A percentile compares a stretch with the other conserved stretches of the same genome.
Evolutionary conservation across 2,113 vertebrate genomes (phyloP).

Genomic region (Triplophysa rosa): DNA sequence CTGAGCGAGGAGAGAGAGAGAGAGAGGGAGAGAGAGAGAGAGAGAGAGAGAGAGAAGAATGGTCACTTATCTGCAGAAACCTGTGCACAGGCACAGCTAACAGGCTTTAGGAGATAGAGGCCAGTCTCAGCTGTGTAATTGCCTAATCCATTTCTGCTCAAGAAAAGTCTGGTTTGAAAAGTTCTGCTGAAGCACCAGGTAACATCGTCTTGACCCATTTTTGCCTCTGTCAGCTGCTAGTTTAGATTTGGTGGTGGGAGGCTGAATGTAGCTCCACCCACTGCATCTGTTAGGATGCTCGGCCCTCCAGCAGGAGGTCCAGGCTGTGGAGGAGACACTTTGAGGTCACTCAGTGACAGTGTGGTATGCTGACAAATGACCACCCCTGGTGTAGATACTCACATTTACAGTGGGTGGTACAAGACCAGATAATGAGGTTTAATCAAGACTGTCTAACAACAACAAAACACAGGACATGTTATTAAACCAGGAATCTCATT

Average conservation of each 20-base stretch:
- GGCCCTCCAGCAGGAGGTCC: slow-evolving; percentile 12
- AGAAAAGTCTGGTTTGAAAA: slow-evolving; percentile 32
- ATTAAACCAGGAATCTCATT: background rate
- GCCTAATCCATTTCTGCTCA: slow-evolving; percentile 41
- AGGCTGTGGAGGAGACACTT: slow-evolving; percentile 37
- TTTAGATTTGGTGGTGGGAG: slow-evolving; percentile 1
- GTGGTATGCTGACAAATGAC: slow-evolving; percentile 26
- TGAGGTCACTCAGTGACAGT: slow-evolving; percentile 35
- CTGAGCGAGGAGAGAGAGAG: slow-evolving; percentile 17
- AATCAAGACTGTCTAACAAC: background rate
- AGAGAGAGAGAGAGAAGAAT: slow-evolving; percentile 35
- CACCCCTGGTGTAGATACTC: slow-evolving; percentile 5
- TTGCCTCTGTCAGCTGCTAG: slow-evolving; percentile 26
- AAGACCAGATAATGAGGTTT: background rate
- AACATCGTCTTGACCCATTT: slow-evolving; percentile 23
- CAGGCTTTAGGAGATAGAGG: slow-evolving; percentile 35
- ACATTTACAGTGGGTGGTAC: background rate
- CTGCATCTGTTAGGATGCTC: slow-evolving; percentile 19
- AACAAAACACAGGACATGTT: background rate
- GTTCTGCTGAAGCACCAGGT: slow-evolving; percentile 41
- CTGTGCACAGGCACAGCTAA: slow-evolving; percentile 41
- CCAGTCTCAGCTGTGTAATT: slow-evolving; percentile 21
- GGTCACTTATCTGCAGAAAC: slow-evolving; percentile 42
- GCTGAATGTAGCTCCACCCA: slow-evolving; percentile 36
- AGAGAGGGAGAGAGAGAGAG: slow-evolving; percentile 1